Percentiles rank a stretch among this genome's conserved stretches.
Evolutionary conservation across 2,113 vertebrate genomes (phyloP).

Genomic region (Dipodomys stephensi): DNA sequence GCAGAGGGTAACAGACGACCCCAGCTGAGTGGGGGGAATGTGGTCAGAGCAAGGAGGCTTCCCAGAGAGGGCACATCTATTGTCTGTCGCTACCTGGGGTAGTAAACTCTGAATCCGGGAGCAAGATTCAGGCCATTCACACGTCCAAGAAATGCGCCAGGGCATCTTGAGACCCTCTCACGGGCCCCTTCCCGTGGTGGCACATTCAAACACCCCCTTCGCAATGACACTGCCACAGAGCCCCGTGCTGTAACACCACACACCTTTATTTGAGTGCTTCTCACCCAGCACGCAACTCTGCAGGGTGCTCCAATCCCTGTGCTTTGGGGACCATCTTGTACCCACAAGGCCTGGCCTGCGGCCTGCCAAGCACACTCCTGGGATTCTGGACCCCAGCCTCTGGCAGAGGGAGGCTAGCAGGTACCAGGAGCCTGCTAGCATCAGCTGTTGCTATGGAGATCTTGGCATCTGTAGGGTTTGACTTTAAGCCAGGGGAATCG

Average conservation of each 20-base stretch:
- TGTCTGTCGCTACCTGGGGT: neutral
- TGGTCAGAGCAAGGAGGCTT: neutral
- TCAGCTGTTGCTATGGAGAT: neutral
- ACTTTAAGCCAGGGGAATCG: neutral
- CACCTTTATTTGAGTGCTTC: conserved; percentile 70
- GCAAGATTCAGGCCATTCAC: neutral
- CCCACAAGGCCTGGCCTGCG: neutral
- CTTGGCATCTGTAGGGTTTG: neutral
- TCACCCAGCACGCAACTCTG: accelerated
- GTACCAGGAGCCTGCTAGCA: neutral
- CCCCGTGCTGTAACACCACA: neutral
- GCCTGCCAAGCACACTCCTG: neutral
- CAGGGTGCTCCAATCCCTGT: neutral
- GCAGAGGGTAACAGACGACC: neutral
- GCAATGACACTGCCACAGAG: neutral
- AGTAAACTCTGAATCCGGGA: neutral
- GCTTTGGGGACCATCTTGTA: neutral
- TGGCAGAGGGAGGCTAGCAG: neutral
- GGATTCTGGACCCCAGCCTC: neutral
- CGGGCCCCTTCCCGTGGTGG: neutral
- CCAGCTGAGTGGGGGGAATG: neutral
- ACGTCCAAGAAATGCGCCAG: neutral
- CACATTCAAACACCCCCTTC: neutral
- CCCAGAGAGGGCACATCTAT: neutral
- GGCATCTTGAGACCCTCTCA: neutral